phyloP scores from a whole-genome alignment of 2,113 vertebrate species.

The Morone chrysops region DNA sequence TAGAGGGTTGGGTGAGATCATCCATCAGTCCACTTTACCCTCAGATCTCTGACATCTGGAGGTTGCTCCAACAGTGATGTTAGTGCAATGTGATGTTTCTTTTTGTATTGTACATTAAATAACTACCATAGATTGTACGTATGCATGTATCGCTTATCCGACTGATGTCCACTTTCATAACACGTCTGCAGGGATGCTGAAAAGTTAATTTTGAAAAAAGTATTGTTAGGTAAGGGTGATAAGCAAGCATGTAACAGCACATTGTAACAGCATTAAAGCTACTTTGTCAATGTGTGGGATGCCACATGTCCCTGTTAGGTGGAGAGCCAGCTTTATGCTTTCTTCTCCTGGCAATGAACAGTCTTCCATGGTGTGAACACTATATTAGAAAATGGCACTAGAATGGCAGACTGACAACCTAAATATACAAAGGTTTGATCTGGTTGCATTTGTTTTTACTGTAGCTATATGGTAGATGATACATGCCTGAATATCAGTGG shows the following conservation, averaged over 20 bases:
- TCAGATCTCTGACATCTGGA: constrained; percentile 73
- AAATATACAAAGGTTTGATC: constrained; percentile 31
- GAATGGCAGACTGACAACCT: constrained; percentile 1
- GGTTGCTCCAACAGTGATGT: constrained; percentile 32
- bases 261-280: not conserved
- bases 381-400: constrained; percentile 3
- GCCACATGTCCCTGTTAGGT: not conserved
- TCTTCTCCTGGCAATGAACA: not conserved
- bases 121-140: not conserved
- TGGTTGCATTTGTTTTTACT: constrained; percentile 31
- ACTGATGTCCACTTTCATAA: constrained; percentile 17
- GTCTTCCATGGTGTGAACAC: not conserved
- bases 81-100: not conserved
- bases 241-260: constrained; percentile 14
- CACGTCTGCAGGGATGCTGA: not conserved
- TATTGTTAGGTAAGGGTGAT: constrained; percentile 35
- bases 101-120: not conserved
- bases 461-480: not conserved
- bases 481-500: constrained; percentile 4
- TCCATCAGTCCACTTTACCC: constrained; percentile 64
- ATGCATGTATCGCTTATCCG: not conserved
- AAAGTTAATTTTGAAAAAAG: constrained; percentile 15
- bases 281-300: constrained; percentile 1
- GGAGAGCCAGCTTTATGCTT: not conserved
- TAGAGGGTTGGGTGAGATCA: constrained; percentile 68